Conservation (phyloP, 2,797 vertebrate genomes). For the Alca torda region DNA sequence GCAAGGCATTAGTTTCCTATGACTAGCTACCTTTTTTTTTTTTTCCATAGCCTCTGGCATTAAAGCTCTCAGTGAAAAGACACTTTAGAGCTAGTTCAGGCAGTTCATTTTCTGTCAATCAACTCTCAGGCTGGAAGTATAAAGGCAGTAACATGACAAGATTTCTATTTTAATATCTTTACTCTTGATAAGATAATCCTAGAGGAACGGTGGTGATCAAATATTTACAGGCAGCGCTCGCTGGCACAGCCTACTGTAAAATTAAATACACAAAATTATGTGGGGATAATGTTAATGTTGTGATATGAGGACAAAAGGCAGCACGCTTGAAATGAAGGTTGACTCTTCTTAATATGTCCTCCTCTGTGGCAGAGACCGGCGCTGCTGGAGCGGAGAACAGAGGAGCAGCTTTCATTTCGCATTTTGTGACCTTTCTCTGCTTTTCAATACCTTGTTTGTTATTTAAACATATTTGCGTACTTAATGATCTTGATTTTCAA, state of each 20-base stretch:
- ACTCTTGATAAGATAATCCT: constrained; percentile 70
- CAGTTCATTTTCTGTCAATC: constrained; percentile 71
- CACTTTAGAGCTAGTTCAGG: constrained; percentile 57
- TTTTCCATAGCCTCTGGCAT: constrained; percentile 61
- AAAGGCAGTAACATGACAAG: constrained; percentile 68
- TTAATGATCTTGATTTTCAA: not conserved
- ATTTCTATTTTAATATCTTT: constrained; percentile 72
- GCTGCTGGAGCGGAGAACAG: not conserved
- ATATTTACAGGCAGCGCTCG: constrained; percentile 57
- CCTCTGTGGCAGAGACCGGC: not conserved
- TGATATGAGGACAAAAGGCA: constrained; percentile 15
- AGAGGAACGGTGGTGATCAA: constrained; percentile 56
- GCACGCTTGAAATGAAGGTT: not conserved
- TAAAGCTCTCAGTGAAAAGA: constrained; percentile 57
- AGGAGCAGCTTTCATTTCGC: not conserved
- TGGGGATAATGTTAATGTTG: constrained; percentile 42
- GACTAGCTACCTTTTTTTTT: constrained; percentile 11
- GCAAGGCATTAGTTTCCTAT: constrained; percentile 29
- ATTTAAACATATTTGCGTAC: not conserved
- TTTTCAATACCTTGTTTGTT: constrained; percentile 2
- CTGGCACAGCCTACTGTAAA: constrained; percentile 52
- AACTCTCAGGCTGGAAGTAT: constrained; percentile 55
- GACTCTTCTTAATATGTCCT: constrained; percentile 18
- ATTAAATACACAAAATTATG: constrained; percentile 61
- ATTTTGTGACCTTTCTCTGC: constrained; percentile 28